Base-by-base conservation (phyloP, 2,888 invertebrate species). In the Zhuqinia jingwanae region DNA sequence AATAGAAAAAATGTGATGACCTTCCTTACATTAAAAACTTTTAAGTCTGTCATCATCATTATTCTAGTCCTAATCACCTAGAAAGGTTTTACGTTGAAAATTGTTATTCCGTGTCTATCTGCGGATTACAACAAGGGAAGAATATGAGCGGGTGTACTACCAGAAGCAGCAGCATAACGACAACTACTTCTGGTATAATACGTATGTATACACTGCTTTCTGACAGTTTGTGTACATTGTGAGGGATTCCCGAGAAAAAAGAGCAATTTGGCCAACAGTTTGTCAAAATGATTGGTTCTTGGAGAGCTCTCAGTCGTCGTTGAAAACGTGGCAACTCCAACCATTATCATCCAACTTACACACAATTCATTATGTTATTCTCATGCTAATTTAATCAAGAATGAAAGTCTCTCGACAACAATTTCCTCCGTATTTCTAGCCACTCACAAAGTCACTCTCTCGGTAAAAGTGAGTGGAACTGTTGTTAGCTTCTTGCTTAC, bases 381-480 rank as follows among this genome's bases (percentile, higher is more conserved):
- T 85, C 88, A 88, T 88, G 88, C 88, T 88, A 88, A 88, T 88
- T 85, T 88, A 88, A 88, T 88, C 88, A 85, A 75, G 85, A 82
- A 88, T 82, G 87, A 87, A 87, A 82, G 82, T 87, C 87, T 87
- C 87, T 87, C 87, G 82, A 87, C 87, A 87, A 87, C 87, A 87
- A 87, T 87, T 87, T 87, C 87, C 63, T 13, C 76, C 76, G 76
- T 76, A 76, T 76, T 76, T 76, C 22, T 36, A 76, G 76, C 56
- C 56, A 76, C 76, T 76, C 58, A 56, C 36, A 36, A 36, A 36
- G 36, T 17, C 20, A 42, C 76, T 56, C 42, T 22, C 5, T 20
- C 22, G 25, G 20, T 70, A 25, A 70, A 60, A 27, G 60, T 53
- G 58, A 58, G 58, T 58, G 25, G 22, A 20, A 58, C 22, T 53